Conservation (phyloP, 2,797 vertebrate species). For the Todus mexicanus region DNA sequence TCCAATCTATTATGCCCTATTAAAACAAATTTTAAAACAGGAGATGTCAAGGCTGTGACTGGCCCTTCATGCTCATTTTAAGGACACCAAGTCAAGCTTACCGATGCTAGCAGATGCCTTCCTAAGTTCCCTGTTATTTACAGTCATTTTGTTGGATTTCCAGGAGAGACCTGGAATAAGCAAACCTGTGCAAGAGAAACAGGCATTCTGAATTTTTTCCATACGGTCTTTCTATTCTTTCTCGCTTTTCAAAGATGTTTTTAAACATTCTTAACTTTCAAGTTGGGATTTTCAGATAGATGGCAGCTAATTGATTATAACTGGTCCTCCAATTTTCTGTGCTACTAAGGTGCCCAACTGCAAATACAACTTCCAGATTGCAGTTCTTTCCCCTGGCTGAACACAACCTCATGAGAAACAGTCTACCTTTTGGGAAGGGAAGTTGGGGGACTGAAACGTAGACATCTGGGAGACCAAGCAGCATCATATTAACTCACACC, state of each 20-base stretch:
- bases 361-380: not conserved
- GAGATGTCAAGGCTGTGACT: not conserved
- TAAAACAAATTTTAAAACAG: not conserved
- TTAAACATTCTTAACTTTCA: not conserved
- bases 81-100: not conserved
- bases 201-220: not conserved
- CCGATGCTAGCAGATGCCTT: not conserved
- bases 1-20: not conserved
- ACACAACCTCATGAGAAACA: not conserved
- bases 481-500: not conserved
- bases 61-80: not conserved
- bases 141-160: not conserved
- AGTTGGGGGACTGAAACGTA: not conserved
- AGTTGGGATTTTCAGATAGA: not conserved
- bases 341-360: not conserved
- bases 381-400: not conserved
- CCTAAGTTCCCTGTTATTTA: not conserved
- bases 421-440: not conserved
- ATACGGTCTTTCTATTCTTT: not conserved
- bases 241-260: not conserved
- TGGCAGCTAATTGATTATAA: not conserved
- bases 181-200: not conserved
- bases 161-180: not conserved
- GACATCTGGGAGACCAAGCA: not conserved
- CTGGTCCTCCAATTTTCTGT: not conserved